Evolutionary conservation across 1,140 invertebrate genomes (phyloP).

Genomic region (Aphelenchoides fujianensis): DNA sequence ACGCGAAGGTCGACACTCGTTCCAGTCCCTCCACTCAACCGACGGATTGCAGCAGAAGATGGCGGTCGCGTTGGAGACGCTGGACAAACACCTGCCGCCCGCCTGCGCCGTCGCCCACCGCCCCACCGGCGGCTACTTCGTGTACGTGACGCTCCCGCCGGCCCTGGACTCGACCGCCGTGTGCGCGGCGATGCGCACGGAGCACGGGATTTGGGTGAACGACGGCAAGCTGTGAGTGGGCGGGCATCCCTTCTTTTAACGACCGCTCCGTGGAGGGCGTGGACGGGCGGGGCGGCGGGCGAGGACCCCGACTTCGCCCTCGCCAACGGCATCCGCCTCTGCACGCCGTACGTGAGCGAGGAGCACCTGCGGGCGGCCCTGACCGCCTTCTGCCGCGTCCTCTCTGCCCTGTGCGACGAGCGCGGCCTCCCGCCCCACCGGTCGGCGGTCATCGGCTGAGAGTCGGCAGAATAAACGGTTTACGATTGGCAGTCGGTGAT

Average conservation of each 20-base stretch:
- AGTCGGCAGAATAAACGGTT: no score
- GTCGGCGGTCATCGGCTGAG: no score
- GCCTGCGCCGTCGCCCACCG: not conserved
- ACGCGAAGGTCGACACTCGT: conserved; percentile 7
- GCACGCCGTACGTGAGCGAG: not conserved
- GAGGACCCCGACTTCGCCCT: not conserved
- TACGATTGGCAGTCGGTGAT: conserved; percentile 78
- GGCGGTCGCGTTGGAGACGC: not conserved
- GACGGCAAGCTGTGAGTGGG: not conserved
- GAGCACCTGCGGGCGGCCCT: not conserved
- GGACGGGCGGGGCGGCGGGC: not conserved
- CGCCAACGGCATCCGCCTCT: not conserved
- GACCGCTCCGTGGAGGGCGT: not conserved
- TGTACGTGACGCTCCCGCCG: not conserved
- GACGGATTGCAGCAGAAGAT: not conserved
- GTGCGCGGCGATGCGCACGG: not conserved
- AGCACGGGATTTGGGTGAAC: not conserved
- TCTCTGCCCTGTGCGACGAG: no score
- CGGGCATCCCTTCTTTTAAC: not conserved
- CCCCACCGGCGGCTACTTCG: not conserved
- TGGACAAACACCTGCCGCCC: not conserved
- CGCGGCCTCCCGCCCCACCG: no score
- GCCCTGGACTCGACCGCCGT: not conserved
- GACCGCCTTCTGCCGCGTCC: no score
- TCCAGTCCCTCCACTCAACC: conserved; percentile 15